Evolutionary conservation across 2,113 vertebrate genomes (phyloP).

Genomic region (Leptobrachium ailaonicum): DNA sequence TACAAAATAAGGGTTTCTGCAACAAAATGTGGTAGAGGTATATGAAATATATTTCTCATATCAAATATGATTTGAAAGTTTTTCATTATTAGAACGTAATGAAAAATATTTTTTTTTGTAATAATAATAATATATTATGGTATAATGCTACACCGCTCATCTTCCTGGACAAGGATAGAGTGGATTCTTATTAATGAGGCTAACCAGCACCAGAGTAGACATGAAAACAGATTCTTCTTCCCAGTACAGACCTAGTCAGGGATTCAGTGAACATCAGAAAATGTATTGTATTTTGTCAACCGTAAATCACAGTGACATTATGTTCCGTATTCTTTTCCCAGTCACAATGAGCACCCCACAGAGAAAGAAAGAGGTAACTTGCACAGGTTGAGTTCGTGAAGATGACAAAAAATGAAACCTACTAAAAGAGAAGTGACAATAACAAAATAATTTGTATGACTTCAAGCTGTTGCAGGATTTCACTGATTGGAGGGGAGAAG

Average conservation of each 20-base stretch:
- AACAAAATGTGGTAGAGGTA: no score
- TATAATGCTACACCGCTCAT: no score
- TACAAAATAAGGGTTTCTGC: no score
- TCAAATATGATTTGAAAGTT: no score
- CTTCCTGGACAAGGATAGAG: no score
- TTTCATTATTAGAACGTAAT: no score
- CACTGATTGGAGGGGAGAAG: constrained; percentile 9
- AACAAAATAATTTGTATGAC: constrained; percentile 31
- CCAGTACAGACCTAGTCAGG: background rate
- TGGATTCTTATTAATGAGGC: no score
- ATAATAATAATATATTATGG: no score
- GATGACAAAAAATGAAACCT: constrained; percentile 31
- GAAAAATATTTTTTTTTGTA: no score
- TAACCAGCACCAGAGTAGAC: background rate
- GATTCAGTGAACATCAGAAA: constrained; percentile 4
- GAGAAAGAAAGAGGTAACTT: constrained; percentile 11
- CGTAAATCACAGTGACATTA: constrained; percentile 13
- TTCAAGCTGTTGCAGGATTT: constrained; percentile 2
- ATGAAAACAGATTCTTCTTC: background rate
- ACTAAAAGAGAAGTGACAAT: constrained; percentile 8
- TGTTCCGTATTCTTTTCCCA: constrained; percentile 4
- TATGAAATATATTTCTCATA: no score
- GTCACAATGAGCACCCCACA: constrained; percentile 26
- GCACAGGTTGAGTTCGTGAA: constrained; percentile 34
- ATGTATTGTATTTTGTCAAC: constrained; percentile 36